Base-by-base conservation (phyloP, 2,888 invertebrate genomes). In the Phyto melanocephala region DNA sequence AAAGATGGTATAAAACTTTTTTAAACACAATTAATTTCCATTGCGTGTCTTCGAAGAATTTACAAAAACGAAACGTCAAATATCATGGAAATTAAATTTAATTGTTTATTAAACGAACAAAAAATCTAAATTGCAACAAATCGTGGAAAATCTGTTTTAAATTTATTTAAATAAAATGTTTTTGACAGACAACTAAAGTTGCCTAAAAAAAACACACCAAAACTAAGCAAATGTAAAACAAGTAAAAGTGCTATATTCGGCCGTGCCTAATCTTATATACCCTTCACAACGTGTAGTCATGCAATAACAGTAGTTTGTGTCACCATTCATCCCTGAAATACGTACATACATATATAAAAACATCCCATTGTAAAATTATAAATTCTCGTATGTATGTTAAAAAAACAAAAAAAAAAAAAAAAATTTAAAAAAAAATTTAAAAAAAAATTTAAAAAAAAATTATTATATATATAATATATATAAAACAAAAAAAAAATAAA, bases 21-120 rank as follows among this genome's bases (percentile, higher is more conserved):
- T 82, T 56, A 76, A 76, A 75, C 74, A 81, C 84, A 84, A 84
- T 85, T 85, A 76, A 81, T 60, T 84, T 81, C 40, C 72, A 28
- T 86, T 75, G 85, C 85, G 84, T 86, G 85, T 79, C 77, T 42
- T 22, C 33, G 45, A n/a, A 52, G 70, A 63, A 47, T 78, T 77
- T 56, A 17, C 28, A 7, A 3, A n/a, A n/a, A 10, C 20, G 17
- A 40, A 71, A 65, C 35, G 22, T 10, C 52, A 24, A 50, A 40
- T 28, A 28, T 15, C 33, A 62, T 15, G 42, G 10, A n/a, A 63
- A 58, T 7, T 2, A 54, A 20, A 50, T 17, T 65, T 24, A 71
- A 74, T 70, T 58, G 74, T 65, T 75, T 54, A 56, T 42, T 17
- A 75, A 78, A 45, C n/a, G 6, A 52, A 33, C 22, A 65, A 56